A percentile compares a stretch with the other conserved stretches of the same genome.
These are phyloP conservation scores for Uromys caudimaculatus DNA, from an alignment of 2,797 vertebrate genomes.

Conservation along the genomic window DNA sequence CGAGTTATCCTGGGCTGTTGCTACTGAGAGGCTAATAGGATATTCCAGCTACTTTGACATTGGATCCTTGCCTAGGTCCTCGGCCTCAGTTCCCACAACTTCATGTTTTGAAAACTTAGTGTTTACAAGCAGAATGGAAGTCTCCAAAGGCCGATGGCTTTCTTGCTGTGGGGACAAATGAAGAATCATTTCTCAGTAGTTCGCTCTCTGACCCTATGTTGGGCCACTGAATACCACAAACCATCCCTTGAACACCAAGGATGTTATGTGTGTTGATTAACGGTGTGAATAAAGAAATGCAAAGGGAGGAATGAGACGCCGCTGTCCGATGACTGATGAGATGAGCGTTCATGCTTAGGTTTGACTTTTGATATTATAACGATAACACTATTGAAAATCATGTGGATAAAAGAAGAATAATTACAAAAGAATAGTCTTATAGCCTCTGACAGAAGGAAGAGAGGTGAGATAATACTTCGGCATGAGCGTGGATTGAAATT, in stretches of 20 bases:
- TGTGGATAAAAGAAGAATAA: conserved; percentile 40
- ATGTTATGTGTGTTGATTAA: conserved; percentile 24
- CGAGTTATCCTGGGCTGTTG: too few relatives aligned
- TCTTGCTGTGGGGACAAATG: too few relatives aligned
- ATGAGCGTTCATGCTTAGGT: background rate
- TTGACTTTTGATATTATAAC: conserved; percentile 16
- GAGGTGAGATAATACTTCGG: background rate
- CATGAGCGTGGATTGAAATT: conserved; percentile 33
- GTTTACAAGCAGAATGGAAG: too few relatives aligned
- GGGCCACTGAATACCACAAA: background rate
- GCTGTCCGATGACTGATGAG: background rate
- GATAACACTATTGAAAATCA: conserved; percentile 8
- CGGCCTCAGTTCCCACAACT: too few relatives aligned
- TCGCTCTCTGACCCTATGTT: too few relatives aligned
- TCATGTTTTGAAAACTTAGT: too few relatives aligned
- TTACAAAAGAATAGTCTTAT: conserved; percentile 4
- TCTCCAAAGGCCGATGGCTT: too few relatives aligned
- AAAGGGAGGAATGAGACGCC: background rate
- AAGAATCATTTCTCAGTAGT: too few relatives aligned
- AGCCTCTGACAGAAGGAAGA: conserved; percentile 17
- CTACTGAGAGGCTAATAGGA: too few relatives aligned
- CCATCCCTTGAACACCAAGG: background rate
- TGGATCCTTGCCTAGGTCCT: too few relatives aligned
- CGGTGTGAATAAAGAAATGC: background rate
- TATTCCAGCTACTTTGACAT: too few relatives aligned